Evolutionary conservation across 2,113 vertebrate species (phyloP).

Genomic region (Elephas maximus): DNA sequence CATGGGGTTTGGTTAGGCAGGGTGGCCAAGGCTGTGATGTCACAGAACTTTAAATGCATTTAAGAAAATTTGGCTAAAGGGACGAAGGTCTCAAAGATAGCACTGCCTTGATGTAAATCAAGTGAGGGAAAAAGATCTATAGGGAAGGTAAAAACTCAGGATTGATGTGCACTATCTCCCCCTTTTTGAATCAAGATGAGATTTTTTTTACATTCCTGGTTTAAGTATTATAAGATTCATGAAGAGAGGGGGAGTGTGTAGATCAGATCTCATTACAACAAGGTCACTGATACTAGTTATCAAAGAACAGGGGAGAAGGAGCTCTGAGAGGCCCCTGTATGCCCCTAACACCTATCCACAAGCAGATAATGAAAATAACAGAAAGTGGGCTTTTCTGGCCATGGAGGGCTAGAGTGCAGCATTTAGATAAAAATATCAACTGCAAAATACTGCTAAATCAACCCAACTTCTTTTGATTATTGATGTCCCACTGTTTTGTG

Average conservation of each 20-base stretch:
- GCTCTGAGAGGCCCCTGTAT: constrained; percentile 44
- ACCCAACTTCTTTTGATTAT: constrained; percentile 93
- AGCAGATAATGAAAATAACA: constrained; percentile 43
- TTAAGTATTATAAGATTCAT: not conserved
- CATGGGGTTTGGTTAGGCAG: not conserved
- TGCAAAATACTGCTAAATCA: constrained; percentile 89
- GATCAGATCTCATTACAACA: not conserved
- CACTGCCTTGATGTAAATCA: not conserved
- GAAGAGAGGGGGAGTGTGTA: not conserved
- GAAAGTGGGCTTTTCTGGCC: constrained; percentile 55
- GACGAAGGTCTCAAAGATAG: constrained; percentile 26
- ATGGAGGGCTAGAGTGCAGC: constrained; percentile 80
- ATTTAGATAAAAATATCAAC: constrained; percentile 91
- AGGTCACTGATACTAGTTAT: constrained; percentile 4
- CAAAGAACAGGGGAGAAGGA: constrained; percentile 13
- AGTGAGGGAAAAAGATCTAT: not conserved
- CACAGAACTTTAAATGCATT: constrained; percentile 25
- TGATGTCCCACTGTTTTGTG: constrained; percentile 92
- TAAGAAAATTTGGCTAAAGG: not conserved
- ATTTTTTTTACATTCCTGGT: constrained; percentile 30
- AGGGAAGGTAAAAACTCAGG: not conserved
- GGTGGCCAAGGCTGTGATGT: not conserved
- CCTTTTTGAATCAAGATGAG: not conserved
- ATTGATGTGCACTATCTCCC: not conserved
- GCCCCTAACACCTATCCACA: not conserved